Evolutionary conservation across 2,797 vertebrate species (phyloP).

Genomic region (Spinus olivaceus): DNA sequence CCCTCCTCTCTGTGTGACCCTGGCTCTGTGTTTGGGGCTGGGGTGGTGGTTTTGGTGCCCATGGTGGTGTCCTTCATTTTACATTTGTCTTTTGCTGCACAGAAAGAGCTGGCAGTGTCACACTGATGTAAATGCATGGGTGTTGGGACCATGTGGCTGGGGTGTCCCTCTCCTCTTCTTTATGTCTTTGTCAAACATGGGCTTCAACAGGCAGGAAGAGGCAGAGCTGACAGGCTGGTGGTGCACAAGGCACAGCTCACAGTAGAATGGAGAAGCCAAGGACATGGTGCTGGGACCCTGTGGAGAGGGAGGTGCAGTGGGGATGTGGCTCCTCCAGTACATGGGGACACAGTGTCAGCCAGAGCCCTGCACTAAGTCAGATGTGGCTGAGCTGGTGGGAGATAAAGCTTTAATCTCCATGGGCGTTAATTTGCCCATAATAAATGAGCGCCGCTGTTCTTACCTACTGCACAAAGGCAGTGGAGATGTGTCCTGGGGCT

Average conservation of each 20-base stretch:
- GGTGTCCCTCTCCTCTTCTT: neutral
- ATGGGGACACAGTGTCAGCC: accelerated
- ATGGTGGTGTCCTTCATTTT: neutral
- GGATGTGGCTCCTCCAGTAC: neutral
- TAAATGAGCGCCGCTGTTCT: neutral
- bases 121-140: neutral
- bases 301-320: accelerated
- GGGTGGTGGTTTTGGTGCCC: neutral
- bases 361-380: neutral
- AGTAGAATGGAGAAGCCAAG: neutral
- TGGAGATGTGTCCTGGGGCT: neutral
- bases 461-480: neutral
- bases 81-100: neutral
- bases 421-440: neutral
- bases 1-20: neutral
- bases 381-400: neutral
- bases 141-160: neutral
- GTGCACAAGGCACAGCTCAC: neutral
- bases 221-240: neutral
- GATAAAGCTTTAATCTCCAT: constrained; percentile 33
- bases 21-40: neutral
- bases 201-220: neutral
- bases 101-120: neutral
- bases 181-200: neutral
- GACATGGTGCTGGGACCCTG: neutral